phyloP scores from a whole-genome alignment of 2,113 vertebrate genomes.

The Redunca redunca region DNA sequence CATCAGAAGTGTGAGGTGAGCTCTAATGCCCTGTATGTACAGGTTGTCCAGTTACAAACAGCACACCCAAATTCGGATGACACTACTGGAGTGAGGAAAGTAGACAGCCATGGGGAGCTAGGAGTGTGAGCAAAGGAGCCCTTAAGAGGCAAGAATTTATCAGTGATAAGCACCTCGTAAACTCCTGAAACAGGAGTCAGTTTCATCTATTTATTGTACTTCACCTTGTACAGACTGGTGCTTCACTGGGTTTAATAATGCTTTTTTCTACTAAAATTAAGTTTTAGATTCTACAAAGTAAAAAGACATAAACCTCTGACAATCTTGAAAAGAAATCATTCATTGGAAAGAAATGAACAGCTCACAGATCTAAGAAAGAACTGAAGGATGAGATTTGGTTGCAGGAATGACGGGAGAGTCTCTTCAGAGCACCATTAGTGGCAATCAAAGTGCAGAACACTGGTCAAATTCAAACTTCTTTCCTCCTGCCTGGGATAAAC shows the following conservation, averaged over 20 bases:
- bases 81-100: rapidly evolving
- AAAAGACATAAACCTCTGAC: neutral
- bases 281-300: neutral
- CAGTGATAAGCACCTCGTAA: neutral
- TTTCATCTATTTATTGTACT: neutral
- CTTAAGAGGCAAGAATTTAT: neutral
- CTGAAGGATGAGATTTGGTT: neutral
- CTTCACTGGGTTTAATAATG: neutral
- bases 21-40: too few relatives aligned
- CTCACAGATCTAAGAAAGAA: neutral
- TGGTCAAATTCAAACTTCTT: neutral
- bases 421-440: neutral
- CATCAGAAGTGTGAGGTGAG: neutral
- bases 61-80: neutral
- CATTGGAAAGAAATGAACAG: neutral
- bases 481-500: neutral
- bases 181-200: neutral
- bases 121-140: too few relatives aligned
- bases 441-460: rapidly evolving
- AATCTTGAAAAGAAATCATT: neutral
- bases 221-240: neutral
- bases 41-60: neutral
- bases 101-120: neutral
- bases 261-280: neutral
- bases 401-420: neutral